Percentiles rank a stretch among this genome's conserved stretches.
These are phyloP conservation scores for Scaptomyza parva DNA, from an alignment of 2,888 invertebrate genomes.

Conservation along the genomic window DNA sequence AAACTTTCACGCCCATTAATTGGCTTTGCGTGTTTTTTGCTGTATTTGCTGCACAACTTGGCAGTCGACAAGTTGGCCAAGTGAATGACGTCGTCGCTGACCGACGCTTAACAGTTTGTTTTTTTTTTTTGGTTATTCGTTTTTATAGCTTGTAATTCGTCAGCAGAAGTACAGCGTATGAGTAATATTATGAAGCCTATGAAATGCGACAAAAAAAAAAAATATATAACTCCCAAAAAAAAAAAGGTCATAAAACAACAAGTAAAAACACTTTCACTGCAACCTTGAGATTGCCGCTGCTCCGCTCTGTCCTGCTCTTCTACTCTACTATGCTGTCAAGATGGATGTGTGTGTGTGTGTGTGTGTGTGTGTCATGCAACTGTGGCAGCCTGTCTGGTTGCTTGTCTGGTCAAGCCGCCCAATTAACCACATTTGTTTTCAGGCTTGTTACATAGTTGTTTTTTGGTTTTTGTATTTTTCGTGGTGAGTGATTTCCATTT, in stretches of 20 bases:
- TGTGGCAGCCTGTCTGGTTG: conserved; percentile 26
- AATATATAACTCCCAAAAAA: conserved; percentile 19
- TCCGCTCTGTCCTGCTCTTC: conserved; percentile 3
- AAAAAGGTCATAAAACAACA: conserved; percentile 65
- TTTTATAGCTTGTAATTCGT: conserved; percentile 76
- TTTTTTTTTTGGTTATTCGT: conserved; percentile 18
- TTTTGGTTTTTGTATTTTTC: background rate
- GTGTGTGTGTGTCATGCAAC: conserved; percentile 30
- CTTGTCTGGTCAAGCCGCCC: conserved; percentile 45
- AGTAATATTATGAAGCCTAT: conserved; percentile 68
- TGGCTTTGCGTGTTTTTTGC: conserved; percentile 71
- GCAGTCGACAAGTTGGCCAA: conserved; percentile 30
- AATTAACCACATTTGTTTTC: conserved; percentile 73
- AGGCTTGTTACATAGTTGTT: conserved; percentile 36
- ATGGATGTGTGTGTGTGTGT: conserved; percentile 30
- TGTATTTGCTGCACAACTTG: conserved; percentile 27
- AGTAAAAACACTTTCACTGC: conserved; percentile 81
- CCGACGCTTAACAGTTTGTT: conserved; percentile 54
- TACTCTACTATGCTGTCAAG: conserved; percentile 12
- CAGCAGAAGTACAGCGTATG: conserved; percentile 53
- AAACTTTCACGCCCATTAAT: conserved; percentile 81
- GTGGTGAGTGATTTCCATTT: conserved; percentile 55
- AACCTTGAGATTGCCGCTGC: conserved; percentile 63
- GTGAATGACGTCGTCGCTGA: conserved; percentile 38
- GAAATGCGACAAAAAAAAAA: conserved; percentile 54